phyloP scores from a whole-genome alignment of 2,888 invertebrate genomes.

The Cerastis rubricosa region DNA sequence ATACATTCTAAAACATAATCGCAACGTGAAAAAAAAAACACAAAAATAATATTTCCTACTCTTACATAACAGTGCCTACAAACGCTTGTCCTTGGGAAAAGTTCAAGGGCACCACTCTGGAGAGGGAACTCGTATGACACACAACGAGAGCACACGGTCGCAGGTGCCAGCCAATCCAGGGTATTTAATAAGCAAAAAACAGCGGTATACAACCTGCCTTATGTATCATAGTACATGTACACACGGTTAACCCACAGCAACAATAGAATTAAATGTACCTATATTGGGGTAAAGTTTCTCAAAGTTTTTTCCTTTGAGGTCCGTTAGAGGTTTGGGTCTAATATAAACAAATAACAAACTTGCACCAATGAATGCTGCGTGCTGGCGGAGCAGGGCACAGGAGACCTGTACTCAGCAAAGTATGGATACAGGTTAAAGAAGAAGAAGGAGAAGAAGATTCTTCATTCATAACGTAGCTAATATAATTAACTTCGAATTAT shows the following conservation, averaged over 20 bases:
- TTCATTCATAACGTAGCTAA: background rate
- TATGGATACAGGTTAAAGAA: background rate
- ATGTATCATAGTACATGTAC: background rate
- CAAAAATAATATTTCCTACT: constrained; percentile 2
- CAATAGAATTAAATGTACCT: constrained; percentile 52
- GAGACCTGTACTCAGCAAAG: background rate
- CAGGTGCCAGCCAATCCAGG: constrained; percentile 46
- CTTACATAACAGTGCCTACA: constrained; percentile 9
- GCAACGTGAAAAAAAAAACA: background rate
- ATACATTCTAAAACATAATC: background rate
- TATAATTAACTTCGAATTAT: background rate
- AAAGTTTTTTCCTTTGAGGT: constrained; percentile 27
- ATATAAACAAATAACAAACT: background rate
- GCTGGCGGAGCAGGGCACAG: background rate
- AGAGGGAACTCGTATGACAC: constrained; percentile 22
- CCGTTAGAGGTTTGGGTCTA: background rate
- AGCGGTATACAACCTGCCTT: constrained; percentile 20
- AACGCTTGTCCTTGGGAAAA: constrained; percentile 23
- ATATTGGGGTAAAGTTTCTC: constrained; percentile 10
- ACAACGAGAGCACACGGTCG: constrained; percentile 21
- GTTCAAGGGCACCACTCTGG: constrained; percentile 50
- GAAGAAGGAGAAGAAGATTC: background rate
- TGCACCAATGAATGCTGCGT: background rate
- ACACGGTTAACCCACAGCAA: constrained; percentile 23
- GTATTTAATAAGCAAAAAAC: constrained; percentile 60